phyloP scores from a whole-genome alignment of 2,888 invertebrate species.

The Diaphora mendica region DNA sequence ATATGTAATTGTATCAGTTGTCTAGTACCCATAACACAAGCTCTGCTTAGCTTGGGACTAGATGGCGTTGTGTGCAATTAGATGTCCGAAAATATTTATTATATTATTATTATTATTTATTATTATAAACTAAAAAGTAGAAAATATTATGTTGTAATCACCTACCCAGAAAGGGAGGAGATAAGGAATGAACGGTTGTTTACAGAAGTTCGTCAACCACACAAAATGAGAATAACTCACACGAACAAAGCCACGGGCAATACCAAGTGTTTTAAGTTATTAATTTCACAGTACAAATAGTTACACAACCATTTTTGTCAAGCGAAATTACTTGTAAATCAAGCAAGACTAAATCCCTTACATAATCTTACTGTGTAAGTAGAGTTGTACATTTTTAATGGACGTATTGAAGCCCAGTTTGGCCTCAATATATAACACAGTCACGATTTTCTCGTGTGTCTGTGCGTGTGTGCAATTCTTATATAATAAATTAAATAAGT shows the following conservation, averaged over 20 bases:
- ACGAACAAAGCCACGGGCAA: neutral
- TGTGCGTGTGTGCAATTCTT: neutral
- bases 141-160: no score
- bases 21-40: no score
- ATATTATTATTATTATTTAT: no score
- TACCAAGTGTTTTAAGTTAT: neutral
- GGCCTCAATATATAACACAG: slow-evolving; percentile 2
- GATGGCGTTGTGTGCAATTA: no score
- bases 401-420: neutral
- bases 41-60: no score
- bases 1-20: no score
- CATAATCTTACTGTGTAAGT: neutral
- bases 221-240: neutral
- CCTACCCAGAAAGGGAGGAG: no score
- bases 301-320: neutral
- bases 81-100: no score
- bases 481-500: neutral
- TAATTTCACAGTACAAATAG: neutral
- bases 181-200: no score
- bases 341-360: neutral
- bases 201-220: no score
- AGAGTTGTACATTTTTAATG: neutral
- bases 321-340: neutral
- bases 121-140: no score
- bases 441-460: slow-evolving; percentile 9